Evolutionary conservation across 2,113 vertebrate genomes (phyloP).

Genomic region (Nycticebus coucang): DNA sequence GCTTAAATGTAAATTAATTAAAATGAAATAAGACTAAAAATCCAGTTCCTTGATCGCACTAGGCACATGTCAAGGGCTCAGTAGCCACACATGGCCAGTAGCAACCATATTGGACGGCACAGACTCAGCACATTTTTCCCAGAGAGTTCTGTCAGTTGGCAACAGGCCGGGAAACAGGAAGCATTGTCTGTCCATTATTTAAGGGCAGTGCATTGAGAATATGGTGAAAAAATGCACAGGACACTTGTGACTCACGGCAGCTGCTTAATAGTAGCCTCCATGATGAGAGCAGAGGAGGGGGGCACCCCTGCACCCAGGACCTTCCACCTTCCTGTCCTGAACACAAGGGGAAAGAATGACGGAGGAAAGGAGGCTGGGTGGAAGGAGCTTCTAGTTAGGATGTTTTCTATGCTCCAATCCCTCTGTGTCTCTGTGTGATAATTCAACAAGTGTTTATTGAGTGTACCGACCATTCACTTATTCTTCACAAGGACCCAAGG

Average conservation of each 20-base stretch:
- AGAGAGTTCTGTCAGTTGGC: accelerated
- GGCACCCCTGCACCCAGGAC: no score
- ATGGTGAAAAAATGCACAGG: not conserved
- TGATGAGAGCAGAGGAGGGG: no score
- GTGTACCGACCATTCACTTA: accelerated
- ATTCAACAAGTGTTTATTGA: not conserved
- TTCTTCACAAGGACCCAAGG: not conserved
- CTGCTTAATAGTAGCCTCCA: no score
- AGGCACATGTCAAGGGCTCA: not conserved
- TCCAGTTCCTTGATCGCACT: accelerated
- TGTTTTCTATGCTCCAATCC: accelerated
- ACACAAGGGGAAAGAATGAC: no score
- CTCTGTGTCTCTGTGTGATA: not conserved
- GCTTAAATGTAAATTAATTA: not conserved
- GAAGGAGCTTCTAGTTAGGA: not conserved
- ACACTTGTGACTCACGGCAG: accelerated
- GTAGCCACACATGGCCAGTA: not conserved
- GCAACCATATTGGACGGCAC: accelerated
- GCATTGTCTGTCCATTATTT: accelerated
- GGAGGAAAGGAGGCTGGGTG: accelerated
- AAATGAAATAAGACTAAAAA: not conserved
- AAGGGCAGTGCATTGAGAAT: accelerated
- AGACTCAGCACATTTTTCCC: not conserved
- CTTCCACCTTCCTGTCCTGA: not conserved
- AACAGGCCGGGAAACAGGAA: not conserved